Evolutionary conservation across 2,888 invertebrate genomes (phyloP), one percentile per base, ranked within the genome.

Genomic region (Nineta flava): DNA sequence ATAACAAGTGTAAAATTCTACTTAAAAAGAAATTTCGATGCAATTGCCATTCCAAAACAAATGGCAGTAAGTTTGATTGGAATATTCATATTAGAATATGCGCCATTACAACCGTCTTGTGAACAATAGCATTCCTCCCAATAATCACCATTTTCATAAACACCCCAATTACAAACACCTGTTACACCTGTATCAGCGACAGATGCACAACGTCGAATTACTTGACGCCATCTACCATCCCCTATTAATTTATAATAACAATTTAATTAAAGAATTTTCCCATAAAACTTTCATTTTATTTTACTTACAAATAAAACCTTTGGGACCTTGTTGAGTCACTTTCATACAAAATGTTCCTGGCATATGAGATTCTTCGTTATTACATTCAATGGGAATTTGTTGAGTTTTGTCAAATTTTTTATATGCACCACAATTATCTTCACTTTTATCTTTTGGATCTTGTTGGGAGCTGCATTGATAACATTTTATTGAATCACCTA

Each of bases 81-180:
- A 19, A 35, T 47, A 7, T 15, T 13, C 15, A 46, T 13, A 46
- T 46, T 47, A 6, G 17, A n/a, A 34, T 32, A 16, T 17, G 19
- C 17, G 7, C 55, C 58, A 62, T 95, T 96, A 63, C 95, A 96
- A 55, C 86, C 84, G 61, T 96, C 93, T 51, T 82, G 76, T 0
- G 91, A 84, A 64, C 95, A 96, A 62, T 95, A 96, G 61, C 96
- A 96, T 61, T 94, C 92, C 64, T 96, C 94, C 88, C 91, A 93
- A 64, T 94, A 96, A 1, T 88, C 87, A 3, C 95, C 95, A 58
- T 94, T 94, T 55, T 88, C 86, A 57, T 88, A 82, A 50, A 96
- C 88, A 15, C 92, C 90, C 95, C 95, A 96, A 62, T 94, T 91
- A 61, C 96, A 96, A 1, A 95, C 94, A 49, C 92, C 93, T 0